Percentiles rank a stretch among this genome's conserved stretches.
Evolutionary conservation across 1,140 invertebrate species (phyloP).

Genomic region (Aphidius gifuensis): DNA sequence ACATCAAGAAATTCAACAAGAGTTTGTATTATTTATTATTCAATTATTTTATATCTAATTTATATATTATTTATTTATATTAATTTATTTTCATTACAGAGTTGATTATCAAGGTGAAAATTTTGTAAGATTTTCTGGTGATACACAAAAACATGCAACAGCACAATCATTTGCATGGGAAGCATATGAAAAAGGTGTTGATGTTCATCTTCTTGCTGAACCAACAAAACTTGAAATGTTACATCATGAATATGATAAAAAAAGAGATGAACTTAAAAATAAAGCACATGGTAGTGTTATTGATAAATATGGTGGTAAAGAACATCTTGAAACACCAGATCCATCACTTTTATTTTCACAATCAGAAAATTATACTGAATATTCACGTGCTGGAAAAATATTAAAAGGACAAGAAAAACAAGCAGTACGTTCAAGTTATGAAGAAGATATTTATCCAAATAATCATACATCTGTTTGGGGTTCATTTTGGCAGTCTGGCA

Average conservation of each 20-base stretch:
- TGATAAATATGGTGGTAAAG: slow-evolving; percentile 86
- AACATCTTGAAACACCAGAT: slow-evolving; percentile 85
- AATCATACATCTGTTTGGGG: slow-evolving; percentile 96
- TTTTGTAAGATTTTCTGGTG: slow-evolving; percentile 89
- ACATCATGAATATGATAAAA: slow-evolving; percentile 85
- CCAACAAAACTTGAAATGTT: slow-evolving; percentile 95
- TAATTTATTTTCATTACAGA: slow-evolving; percentile 46
- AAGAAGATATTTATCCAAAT: slow-evolving; percentile 90
- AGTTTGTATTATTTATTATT: slow-evolving; percentile 57
- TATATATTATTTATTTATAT: not conserved
- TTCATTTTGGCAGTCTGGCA: slow-evolving; percentile 87
- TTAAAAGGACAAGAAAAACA: slow-evolving; percentile 84
- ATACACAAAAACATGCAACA: slow-evolving; percentile 84
- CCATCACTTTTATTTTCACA: slow-evolving; percentile 86
- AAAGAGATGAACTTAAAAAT: slow-evolving; percentile 83
- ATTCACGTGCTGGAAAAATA: slow-evolving; percentile 88
- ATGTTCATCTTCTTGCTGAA: slow-evolving; percentile 95
- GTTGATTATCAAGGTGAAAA: slow-evolving; percentile 94
- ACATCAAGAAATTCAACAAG: slow-evolving; percentile 66
- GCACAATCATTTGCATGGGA: slow-evolving; percentile 99
- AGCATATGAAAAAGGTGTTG: slow-evolving; percentile 87
- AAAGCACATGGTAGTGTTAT: slow-evolving; percentile 69
- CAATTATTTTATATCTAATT: not conserved
- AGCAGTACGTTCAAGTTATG: slow-evolving; percentile 83
- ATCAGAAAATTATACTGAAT: slow-evolving; percentile 94